A percentile compares a stretch with the other conserved stretches of the same genome.
Conservation (phyloP, 2,888 invertebrate genomes). For the Apodemia duryi region DNA sequence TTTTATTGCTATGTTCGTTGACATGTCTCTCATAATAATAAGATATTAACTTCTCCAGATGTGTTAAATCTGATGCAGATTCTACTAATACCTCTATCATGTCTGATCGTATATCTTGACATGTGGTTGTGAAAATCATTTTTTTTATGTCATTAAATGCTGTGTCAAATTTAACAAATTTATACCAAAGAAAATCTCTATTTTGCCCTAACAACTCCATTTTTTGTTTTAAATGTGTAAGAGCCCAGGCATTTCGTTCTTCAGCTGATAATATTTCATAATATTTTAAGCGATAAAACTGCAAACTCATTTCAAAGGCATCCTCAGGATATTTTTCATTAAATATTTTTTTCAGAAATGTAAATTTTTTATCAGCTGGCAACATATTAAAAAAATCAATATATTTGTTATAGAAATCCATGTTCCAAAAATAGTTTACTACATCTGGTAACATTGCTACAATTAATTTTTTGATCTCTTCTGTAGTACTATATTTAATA, state of each 20-base stretch:
- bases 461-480: conserved; percentile 44
- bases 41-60: conserved; percentile 42
- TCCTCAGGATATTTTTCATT: conserved; percentile 39
- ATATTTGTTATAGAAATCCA: conserved; percentile 36
- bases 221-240: conserved; percentile 41
- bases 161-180: conserved; percentile 37
- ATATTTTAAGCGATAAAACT: conserved; percentile 39
- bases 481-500: conserved; percentile 36
- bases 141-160: no score
- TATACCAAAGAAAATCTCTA: conserved; percentile 36
- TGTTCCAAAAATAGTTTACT: conserved; percentile 40
- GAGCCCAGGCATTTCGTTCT: conserved; percentile 48
- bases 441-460: conserved; percentile 38
- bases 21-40: conserved; percentile 50
- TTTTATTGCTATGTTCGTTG: conserved; percentile 42
- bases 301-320: conserved; percentile 43
- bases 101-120: no score
- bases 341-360: conserved; percentile 44
- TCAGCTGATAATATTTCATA: conserved; percentile 42
- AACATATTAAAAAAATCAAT: conserved; percentile 43
- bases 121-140: no score
- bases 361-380: conserved; percentile 39
- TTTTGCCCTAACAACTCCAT: conserved; percentile 43
- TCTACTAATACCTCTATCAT: no score
- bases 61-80: conserved; percentile 36